Base-by-base conservation (phyloP, 2,888 invertebrate species). In the Thysanoteuthis rhombus region DNA sequence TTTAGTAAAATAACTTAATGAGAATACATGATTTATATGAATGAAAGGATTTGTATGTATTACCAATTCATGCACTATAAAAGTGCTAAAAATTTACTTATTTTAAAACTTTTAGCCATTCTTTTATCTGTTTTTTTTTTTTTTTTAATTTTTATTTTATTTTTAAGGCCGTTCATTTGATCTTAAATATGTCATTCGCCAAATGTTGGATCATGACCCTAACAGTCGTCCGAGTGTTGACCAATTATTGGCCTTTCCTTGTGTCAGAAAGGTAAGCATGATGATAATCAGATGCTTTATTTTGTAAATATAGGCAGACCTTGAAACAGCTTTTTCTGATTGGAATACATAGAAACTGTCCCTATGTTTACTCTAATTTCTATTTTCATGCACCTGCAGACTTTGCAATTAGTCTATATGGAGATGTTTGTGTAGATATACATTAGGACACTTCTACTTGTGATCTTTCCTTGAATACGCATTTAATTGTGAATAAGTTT, bases 201-300 rank as follows among this genome's bases (percentile, higher is more conserved):
- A 96, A 94, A 98, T 98, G 98, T 97, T 98, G 97, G 97, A 97
- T 89, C 97, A 97, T 2, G 97, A 98, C 95, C 97, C 97, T 12
- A 95, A 94, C 32, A 96, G 96, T 93, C 96, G 98, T 94, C 98
- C 98, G 10, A 97, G 97, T 40, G 97, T 97, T 4, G 97, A 97
- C 93, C 97, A 97, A 93, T 96, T 98, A 28, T 96, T 98, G 10
- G 95, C 97, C 22, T 97, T 97, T 94, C 97, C 97, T 28, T 96
- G 95, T 93, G 96, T 97, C n/a, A 95, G 96, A 95, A 95, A 95
- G 94, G 96, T 96, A 94, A 93, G 95, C 94, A 40, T n/a, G 16
- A 36, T 12, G 32, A 38, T 93, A 28, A 42, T 42, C 28, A 19
- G 58, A 25, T 28, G 28, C 8, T 25, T 22, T 58, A 58, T 58